phyloP scores from a whole-genome alignment of 2,888 invertebrate genomes.

The Clepsis dumicolana region DNA sequence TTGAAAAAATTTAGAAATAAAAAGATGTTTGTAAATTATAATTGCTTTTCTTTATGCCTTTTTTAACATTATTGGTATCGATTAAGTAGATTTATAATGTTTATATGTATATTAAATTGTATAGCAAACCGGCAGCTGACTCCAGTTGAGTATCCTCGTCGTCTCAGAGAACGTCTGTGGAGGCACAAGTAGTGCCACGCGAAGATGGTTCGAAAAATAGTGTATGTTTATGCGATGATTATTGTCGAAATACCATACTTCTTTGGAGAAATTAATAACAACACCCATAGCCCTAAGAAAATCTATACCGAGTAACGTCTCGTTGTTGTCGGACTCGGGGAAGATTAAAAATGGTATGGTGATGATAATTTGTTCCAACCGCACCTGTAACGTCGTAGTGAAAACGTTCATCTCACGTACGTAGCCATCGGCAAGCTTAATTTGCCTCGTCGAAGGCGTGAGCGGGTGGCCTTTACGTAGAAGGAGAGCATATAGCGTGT shows the following conservation, averaged over 20 bases:
- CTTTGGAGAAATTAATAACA: conserved; percentile 3
- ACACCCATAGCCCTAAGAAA: conserved; percentile 9
- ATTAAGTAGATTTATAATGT: too few relatives aligned
- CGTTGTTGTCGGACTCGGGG: not conserved
- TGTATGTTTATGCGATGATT: not conserved
- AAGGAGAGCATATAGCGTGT: conserved; percentile 12
- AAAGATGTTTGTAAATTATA: too few relatives aligned
- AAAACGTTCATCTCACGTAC: not conserved
- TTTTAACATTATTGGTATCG: too few relatives aligned
- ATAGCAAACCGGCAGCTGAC: too few relatives aligned
- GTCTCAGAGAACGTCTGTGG: not conserved
- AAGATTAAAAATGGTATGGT: not conserved
- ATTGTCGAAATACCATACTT: conserved; percentile 1
- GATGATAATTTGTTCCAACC: not conserved
- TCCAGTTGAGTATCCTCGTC: not conserved
- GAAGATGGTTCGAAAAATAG: conserved; percentile 4
- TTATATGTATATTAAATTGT: too few relatives aligned
- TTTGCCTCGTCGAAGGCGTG: not conserved
- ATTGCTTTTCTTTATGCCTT: too few relatives aligned
- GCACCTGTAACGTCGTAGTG: conserved; percentile 3
- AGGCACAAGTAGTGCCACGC: conserved; percentile 4
- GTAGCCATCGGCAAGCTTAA: not conserved
- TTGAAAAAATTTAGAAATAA: too few relatives aligned
- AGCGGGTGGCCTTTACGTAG: not conserved
- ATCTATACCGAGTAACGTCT: conserved; percentile 4